A percentile compares a stretch with the other conserved stretches of the same genome.
phyloP scores from a whole-genome alignment of 92 coral and sea anemone species.

The Plumapathes pennacea region DNA sequence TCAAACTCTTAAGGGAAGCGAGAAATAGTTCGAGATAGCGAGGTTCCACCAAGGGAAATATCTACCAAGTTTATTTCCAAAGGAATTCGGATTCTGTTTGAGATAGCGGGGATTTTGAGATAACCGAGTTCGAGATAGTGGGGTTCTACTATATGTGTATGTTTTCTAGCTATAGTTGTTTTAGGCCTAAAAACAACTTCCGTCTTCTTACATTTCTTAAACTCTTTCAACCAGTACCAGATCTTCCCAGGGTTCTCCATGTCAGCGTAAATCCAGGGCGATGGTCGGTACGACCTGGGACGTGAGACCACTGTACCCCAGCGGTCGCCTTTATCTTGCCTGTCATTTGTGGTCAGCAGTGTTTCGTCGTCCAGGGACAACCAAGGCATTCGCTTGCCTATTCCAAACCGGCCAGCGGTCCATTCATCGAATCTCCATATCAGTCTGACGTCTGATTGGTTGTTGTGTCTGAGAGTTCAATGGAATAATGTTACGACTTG shows the following conservation, averaged over 20 bases:
- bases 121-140: no score
- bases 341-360: conserved; percentile 7
- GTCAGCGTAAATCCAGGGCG: conserved; percentile 15
- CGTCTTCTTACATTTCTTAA: conserved; percentile 8
- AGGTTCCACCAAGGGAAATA: no score
- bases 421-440: conserved; percentile 9
- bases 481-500: no score
- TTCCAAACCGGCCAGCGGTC: conserved; percentile 8
- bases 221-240: conserved; percentile 30
- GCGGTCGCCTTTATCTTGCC: not conserved
- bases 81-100: no score
- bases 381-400: conserved; percentile 34
- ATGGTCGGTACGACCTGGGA: not conserved
- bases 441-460: conserved; percentile 9
- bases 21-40: no score
- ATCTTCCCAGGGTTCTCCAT: conserved; percentile 11
- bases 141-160: no score
- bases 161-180: no score
- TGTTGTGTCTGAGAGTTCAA: no score
- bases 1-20: no score
- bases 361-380: conserved; percentile 1
- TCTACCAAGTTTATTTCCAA: no score
- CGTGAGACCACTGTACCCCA: conserved; percentile 21
- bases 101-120: no score
- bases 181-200: no score